Percentiles rank a stretch among this genome's conserved stretches.
These are phyloP conservation scores for Corythoichthys intestinalis DNA, from an alignment of 2,113 vertebrate genomes.

Conservation along the genomic window DNA sequence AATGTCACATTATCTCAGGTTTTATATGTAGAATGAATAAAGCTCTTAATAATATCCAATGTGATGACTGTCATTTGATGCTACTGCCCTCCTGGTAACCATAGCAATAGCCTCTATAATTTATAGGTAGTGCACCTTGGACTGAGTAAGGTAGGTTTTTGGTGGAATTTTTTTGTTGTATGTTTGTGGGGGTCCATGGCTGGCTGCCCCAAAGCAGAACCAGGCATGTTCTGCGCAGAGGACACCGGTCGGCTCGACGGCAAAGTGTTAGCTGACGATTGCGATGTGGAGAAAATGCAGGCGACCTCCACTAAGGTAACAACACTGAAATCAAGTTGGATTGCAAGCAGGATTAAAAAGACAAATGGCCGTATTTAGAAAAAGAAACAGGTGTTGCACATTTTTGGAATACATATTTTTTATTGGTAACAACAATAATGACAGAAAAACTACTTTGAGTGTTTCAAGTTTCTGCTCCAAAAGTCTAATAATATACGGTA, in stretches of 20 bases:
- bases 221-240: constrained; percentile 52
- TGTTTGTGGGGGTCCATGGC: constrained; percentile 26
- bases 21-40: constrained; percentile 37
- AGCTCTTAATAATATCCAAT: constrained; percentile 1
- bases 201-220: constrained; percentile 43
- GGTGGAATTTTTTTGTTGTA: neutral
- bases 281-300: constrained; percentile 40
- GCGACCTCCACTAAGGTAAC: constrained; percentile 61
- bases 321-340: neutral
- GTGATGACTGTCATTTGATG: constrained; percentile 44
- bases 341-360: neutral
- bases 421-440: too few species aligned
- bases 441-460: too few species aligned
- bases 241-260: constrained; percentile 55
- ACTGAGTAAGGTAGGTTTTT: constrained; percentile 51
- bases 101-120: constrained; percentile 59
- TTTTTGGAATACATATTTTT: too few species aligned
- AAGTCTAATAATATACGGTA: too few species aligned
- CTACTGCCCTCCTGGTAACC: constrained; percentile 43
- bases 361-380: neutral
- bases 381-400: neutral
- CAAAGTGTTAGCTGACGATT: constrained; percentile 54
- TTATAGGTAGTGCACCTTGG: constrained; percentile 56
- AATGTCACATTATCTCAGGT: constrained; percentile 49
- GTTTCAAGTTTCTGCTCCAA: too few species aligned